Evolutionary conservation across 2,113 vertebrate species (phyloP).

Genomic region (Urocolius indicus): DNA sequence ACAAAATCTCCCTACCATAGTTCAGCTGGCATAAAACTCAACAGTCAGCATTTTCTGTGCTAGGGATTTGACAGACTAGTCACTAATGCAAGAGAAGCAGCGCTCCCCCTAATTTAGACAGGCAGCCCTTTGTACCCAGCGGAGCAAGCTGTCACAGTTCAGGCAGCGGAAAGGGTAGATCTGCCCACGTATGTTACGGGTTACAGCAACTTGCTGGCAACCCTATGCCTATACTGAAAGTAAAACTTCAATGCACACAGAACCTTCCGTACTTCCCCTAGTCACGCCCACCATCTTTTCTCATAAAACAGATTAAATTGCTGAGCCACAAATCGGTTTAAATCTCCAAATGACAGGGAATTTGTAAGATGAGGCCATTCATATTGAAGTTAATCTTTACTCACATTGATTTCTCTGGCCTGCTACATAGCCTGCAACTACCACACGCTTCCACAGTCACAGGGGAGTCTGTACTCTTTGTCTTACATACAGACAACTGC

Average conservation of each 20-base stretch:
- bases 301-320: background rate
- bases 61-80: background rate
- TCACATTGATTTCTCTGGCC: background rate
- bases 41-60: background rate
- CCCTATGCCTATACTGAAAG: rapidly evolving
- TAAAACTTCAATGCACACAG: background rate
- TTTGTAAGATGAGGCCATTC: background rate
- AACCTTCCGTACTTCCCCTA: background rate
- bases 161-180: rapidly evolving
- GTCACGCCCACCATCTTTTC: background rate
- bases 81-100: background rate
- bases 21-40: background rate
- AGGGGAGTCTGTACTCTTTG: background rate
- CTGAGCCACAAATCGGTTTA: background rate
- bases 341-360: background rate
- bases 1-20: background rate
- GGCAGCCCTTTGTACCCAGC: background rate
- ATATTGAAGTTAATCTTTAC: background rate
- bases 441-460: background rate
- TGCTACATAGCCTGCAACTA: background rate
- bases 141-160: background rate
- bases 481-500: background rate
- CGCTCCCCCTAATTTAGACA: background rate
- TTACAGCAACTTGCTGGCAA: background rate
- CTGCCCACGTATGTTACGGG: background rate